Conservation (phyloP, 2,113 vertebrate species). For the Dunckerocampus dactyliophorus region DNA sequence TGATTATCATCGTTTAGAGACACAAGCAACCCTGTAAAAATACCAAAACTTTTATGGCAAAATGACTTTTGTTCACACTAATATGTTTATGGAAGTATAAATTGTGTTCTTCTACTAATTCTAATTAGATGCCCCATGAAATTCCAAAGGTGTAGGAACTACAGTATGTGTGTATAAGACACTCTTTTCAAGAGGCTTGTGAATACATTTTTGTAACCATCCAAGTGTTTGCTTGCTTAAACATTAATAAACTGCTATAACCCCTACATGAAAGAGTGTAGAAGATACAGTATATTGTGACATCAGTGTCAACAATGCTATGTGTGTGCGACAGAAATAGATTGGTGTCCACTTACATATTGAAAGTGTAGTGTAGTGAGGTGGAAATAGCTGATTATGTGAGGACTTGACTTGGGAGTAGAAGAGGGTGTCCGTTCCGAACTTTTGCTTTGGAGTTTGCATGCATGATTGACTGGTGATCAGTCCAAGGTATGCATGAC, state of each 20-base stretch:
- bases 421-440: no score
- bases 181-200: not conserved
- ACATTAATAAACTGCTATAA: no score
- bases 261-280: not conserved
- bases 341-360: no score
- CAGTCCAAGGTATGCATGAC: no score
- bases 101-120: not conserved
- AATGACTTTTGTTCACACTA: not conserved
- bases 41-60: not conserved
- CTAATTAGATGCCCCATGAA: not conserved
- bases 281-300: no score
- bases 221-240: not conserved
- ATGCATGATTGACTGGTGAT: no score
- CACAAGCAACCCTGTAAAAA: not conserved
- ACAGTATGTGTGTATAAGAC: not conserved
- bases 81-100: not conserved
- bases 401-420: no score
- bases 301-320: no score
- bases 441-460: no score
- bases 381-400: no score
- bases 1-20: not conserved
- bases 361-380: no score
- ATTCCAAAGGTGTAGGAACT: not conserved
- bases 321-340: no score
- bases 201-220: slow-evolving; percentile 2